Evolutionary conservation across 2,888 invertebrate genomes (phyloP), one percentile per base, ranked within the genome.

Genomic region (Latrodectus hesperus): DNA sequence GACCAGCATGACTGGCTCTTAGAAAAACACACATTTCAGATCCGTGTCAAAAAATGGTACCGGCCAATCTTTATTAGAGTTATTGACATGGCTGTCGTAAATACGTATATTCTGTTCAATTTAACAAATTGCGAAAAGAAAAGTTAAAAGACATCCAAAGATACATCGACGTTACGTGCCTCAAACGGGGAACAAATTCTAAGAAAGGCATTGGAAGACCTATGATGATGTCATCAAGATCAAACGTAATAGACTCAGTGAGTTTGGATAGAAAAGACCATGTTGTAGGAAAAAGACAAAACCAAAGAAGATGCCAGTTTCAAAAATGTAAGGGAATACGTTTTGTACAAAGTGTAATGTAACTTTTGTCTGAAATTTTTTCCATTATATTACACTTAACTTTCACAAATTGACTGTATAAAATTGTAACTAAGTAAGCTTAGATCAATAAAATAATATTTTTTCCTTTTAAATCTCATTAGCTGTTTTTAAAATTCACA

Each of bases 381-480:
- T 75, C 75, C 75, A 64, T 38, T 75, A 64, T 64, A 75, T 75
- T 49, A 75, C 75, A 75, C n/a, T 75, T 75, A 75, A 64, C 64
- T 64, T 53, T 75, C 38, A 53, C 49, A 64, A 49, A 49, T 26
- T 64, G 22, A 1, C 22, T 22, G 22, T 1, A 22, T 22, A 22
- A 22, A 22, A 22, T 22, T 22, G 22, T 22, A 22, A 22, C 22
- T 22, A 64, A 64, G 17, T 60, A 75, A 75, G n/a, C 60, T 75
- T 64, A 75, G 64, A 75, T 64, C 75, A 75, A 38, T 75, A 64
- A 75, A 75, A 75, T 64, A 75, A 75, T 52, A 75, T 75, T 75
- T 75, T 75, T 49, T 38, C 1, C 22, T 22, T 75, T 38, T 75
- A 64, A 75, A 75, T 53, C n/a, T 14, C 8, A 52, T 64, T 75